These are phyloP conservation scores for Galerucella nymphaeae DNA, from an alignment of 2,888 invertebrate genomes.

Conservation along the genomic window DNA sequence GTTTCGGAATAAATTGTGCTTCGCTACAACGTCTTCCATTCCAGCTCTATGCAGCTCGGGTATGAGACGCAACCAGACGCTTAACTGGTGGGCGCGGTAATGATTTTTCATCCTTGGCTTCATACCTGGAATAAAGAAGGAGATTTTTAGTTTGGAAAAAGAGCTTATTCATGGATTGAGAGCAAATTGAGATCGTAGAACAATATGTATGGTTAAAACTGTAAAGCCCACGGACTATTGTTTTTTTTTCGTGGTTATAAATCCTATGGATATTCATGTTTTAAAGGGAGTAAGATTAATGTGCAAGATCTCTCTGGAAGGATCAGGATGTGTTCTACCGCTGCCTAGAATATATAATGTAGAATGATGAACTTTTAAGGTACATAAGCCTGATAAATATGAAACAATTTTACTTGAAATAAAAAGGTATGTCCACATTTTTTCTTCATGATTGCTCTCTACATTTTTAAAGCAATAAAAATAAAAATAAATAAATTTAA, in stretches of 20 bases:
- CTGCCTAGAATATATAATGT: conserved; percentile 6
- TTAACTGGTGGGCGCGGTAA: conserved; percentile 93
- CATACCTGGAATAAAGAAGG: conserved; percentile 74
- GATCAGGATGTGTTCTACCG: conserved; percentile 10
- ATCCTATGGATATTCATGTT: conserved; percentile 7
- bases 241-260: not conserved
- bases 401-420: not conserved
- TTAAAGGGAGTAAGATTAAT: conserved; percentile 6
- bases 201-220: not conserved
- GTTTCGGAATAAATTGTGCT: conserved; percentile 90
- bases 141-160: not conserved
- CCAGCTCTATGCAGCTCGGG: conserved; percentile 90
- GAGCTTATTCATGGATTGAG: too few relatives aligned
- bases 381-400: not conserved
- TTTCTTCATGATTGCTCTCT: not conserved
- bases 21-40: conserved; percentile 88
- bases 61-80: conserved; percentile 93
- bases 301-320: not conserved
- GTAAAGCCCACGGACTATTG: not conserved
- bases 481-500: too few relatives aligned
- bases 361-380: not conserved
- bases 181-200: too few relatives aligned
- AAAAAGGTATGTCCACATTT: not conserved
- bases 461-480: not conserved
- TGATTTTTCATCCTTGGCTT: conserved; percentile 93